A percentile compares a stretch with the other conserved stretches of the same genome.
Conservation (phyloP, 1,140 invertebrate species). For the Megalonaias nervosa region DNA sequence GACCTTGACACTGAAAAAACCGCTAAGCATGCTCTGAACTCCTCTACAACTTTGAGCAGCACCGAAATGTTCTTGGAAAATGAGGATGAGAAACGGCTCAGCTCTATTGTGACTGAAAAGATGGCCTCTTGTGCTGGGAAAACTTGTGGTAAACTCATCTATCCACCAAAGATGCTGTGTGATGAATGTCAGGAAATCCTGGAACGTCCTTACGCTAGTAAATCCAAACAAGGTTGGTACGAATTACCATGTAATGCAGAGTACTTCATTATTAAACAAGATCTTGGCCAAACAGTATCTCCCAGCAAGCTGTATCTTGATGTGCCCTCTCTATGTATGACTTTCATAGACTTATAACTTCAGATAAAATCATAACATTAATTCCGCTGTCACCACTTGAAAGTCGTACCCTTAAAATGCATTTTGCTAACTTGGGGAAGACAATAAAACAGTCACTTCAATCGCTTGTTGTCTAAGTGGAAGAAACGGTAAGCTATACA, state of each 20-base stretch:
- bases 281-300: no score
- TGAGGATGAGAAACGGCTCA: conserved; percentile 25
- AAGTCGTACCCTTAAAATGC: no score
- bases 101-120: conserved; percentile 38
- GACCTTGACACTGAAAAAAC: background rate
- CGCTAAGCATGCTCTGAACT: conserved; percentile 1
- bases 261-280: no score
- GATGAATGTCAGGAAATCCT: conserved; percentile 28
- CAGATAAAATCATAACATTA: no score
- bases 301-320: no score
- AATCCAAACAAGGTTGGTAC: background rate
- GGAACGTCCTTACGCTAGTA: conserved; percentile 4
- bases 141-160: conserved; percentile 39
- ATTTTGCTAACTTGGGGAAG: no score
- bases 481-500: no score
- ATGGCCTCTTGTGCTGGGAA: conserved; percentile 46
- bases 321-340: no score
- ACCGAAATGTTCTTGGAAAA: conserved; percentile 1
- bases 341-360: no score
- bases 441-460: no score
- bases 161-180: conserved; percentile 37
- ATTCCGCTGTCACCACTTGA: no score
- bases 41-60: background rate
- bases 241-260: background rate
- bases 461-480: no score